Evolutionary conservation across 2,888 invertebrate species (phyloP).

Genomic region (Drosophila yooni): DNA sequence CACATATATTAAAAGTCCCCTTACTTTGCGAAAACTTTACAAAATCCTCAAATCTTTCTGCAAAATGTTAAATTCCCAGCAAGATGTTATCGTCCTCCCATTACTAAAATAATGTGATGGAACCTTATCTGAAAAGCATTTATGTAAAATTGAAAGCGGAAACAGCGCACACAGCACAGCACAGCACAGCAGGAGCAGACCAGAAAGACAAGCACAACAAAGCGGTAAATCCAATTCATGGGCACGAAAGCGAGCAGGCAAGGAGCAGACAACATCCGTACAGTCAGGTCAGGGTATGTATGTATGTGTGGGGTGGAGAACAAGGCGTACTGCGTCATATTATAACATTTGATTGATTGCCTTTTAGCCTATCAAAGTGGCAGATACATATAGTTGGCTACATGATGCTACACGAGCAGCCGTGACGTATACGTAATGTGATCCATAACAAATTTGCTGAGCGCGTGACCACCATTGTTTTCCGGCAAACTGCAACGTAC

Average conservation of each 20-base stretch:
- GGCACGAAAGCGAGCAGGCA: constrained; percentile 13
- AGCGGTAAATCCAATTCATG: constrained; percentile 18
- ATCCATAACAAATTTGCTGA: constrained; percentile 66
- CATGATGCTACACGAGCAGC: constrained; percentile 14
- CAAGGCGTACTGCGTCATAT: constrained; percentile 57
- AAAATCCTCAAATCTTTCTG: background rate
- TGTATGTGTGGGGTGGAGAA: background rate
- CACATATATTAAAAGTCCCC: too few species aligned
- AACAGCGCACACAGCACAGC: constrained; percentile 32
- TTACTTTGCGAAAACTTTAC: background rate
- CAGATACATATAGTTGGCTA: constrained; percentile 41
- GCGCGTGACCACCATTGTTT: constrained; percentile 59
- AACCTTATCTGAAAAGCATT: constrained; percentile 52
- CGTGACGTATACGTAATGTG: constrained; percentile 67
- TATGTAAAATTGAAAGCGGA: constrained; percentile 73
- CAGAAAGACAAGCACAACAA: constrained; percentile 10
- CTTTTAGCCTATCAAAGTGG: constrained; percentile 50
- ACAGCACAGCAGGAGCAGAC: background rate
- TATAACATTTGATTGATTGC: constrained; percentile 74
- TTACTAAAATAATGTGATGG: constrained; percentile 42
- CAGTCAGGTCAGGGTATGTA: background rate
- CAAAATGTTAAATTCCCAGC: background rate
- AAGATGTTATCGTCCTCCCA: background rate
- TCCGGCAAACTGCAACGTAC: constrained; percentile 24
- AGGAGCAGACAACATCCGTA: constrained; percentile 1